Percentiles rank a stretch among this genome's conserved stretches.
Conservation (phyloP, 2,888 invertebrate species). For the Trissoscelio sp. region DNA sequence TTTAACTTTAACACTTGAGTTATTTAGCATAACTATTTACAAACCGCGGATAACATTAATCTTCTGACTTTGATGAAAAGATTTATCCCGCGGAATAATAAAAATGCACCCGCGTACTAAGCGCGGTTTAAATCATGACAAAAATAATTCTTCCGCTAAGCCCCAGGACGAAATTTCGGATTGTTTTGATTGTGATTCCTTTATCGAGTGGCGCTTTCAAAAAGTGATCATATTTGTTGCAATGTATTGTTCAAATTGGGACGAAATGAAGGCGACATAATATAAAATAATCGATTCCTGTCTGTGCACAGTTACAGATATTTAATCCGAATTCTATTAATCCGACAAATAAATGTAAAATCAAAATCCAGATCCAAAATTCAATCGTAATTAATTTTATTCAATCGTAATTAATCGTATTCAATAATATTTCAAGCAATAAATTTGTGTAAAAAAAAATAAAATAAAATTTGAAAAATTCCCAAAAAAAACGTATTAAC, state of each 20-base stretch:
- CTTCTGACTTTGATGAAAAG: slow-evolving; percentile 25
- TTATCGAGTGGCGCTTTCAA: slow-evolving; percentile 8
- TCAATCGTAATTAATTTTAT: no score
- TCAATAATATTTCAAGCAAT: neutral
- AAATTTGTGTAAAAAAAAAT: no score
- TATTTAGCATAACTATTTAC: slow-evolving; percentile 16
- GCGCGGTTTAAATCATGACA: slow-evolving; percentile 8
- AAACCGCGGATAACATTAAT: slow-evolving; percentile 12
- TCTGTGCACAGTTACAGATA: neutral
- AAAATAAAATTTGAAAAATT: no score
- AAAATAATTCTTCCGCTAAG: slow-evolving; percentile 22
- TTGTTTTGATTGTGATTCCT: slow-evolving; percentile 39
- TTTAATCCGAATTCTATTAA: slow-evolving; percentile 17
- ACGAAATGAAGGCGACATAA: slow-evolving; percentile 25
- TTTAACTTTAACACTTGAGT: slow-evolving; percentile 18
- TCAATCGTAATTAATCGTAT: no score
- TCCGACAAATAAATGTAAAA: slow-evolving; percentile 30
- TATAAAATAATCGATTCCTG: slow-evolving; percentile 12
- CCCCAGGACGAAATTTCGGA: slow-evolving; percentile 14
- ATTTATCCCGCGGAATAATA: slow-evolving; percentile 13
- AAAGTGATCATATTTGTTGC: slow-evolving; percentile 23
- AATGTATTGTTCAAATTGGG: slow-evolving; percentile 16
- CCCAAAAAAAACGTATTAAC: no score
- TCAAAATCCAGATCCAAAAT: neutral
- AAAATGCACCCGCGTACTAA: slow-evolving; percentile 16